Base-by-base conservation (phyloP, 2,113 vertebrate genomes). In the Oceanites oceanicus region DNA sequence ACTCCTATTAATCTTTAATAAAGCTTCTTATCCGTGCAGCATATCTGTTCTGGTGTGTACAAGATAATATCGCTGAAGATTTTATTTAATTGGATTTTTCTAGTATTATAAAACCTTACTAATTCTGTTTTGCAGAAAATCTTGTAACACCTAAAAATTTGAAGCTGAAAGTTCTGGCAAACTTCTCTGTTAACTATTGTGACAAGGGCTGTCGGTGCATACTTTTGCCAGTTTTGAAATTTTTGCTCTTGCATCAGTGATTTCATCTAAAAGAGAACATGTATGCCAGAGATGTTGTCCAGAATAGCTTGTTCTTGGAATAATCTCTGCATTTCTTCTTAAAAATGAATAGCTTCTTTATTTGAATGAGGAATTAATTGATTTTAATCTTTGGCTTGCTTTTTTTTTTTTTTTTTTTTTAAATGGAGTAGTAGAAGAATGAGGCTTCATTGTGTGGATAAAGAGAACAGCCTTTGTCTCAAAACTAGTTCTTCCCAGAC, bases 401-500 rank as follows among this genome's bases (percentile, higher is more conserved):
- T 38, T 59, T 83, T 38, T 50, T 44, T 66, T 83, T 44, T 52
- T 70, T 79, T 23, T 45, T 45, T 45, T 45, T 45, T 45, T 16
- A 45, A 49, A 26, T 44, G 61, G 45, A 87, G 26, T 44, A 50
- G 49, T 55, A 71, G 73, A 87, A 89, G 81, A 96, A 94, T 75
- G 91, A 72, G 80, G 4, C 40, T 78, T 88, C 77, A 73, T 96
- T 95, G 86, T 91, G 73, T 70, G 62, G 50, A 8, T 68, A 4
- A 83, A 96, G 79, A 95, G 94, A 94, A 27, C 76, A 74, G 83
- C 36, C 70, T 95, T 94, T 97, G 92, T 97, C 66, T 95, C 73
- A 12, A 49, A 95, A 62, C 7, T 23, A 58, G 62, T 45, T 90
- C 66, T 76, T 74, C 53, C 73, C 70, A 70, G 77, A 13, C 73